A percentile compares a stretch with the other conserved stretches of the same genome.
These are phyloP conservation scores for Mamestra brassicae DNA, from an alignment of 2,888 invertebrate genomes.

Conservation along the genomic window DNA sequence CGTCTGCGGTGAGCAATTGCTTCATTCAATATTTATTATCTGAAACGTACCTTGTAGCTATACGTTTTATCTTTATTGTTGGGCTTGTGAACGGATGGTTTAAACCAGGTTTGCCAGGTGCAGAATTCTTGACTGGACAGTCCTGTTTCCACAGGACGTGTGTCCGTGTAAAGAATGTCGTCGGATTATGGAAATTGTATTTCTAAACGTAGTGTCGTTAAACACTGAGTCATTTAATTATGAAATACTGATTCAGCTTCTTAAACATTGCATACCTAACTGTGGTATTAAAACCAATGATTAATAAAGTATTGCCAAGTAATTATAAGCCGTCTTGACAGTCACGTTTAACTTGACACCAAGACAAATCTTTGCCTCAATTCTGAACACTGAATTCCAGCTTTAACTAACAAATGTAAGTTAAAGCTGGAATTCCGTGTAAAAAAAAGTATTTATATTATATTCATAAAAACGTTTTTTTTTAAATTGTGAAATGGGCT, in stretches of 20 bases:
- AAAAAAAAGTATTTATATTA: too few relatives aligned
- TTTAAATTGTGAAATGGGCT: too few relatives aligned
- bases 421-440: too few relatives aligned
- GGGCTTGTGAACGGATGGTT: constrained; percentile 10
- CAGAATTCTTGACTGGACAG: constrained; percentile 23
- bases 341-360: background rate
- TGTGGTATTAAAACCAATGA: background rate
- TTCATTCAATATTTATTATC: constrained; percentile 57
- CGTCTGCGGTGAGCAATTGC: constrained; percentile 50
- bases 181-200: constrained; percentile 15
- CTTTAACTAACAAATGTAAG: too few relatives aligned
- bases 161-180: constrained; percentile 17
- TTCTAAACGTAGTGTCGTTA: constrained; percentile 6
- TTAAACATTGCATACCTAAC: background rate
- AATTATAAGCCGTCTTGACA: background rate
- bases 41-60: constrained; percentile 13
- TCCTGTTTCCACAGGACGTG: constrained; percentile 33
- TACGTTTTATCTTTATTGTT: constrained; percentile 25
- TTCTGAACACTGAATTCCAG: background rate
- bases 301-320: background rate
- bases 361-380: background rate
- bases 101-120: constrained; percentile 47
- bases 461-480: too few relatives aligned
- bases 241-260: constrained; percentile 1
- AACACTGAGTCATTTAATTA: constrained; percentile 2